Percentiles rank a stretch among this genome's conserved stretches.
Conservation (phyloP, 2,888 invertebrate species). For the Nymphalis c-album region DNA sequence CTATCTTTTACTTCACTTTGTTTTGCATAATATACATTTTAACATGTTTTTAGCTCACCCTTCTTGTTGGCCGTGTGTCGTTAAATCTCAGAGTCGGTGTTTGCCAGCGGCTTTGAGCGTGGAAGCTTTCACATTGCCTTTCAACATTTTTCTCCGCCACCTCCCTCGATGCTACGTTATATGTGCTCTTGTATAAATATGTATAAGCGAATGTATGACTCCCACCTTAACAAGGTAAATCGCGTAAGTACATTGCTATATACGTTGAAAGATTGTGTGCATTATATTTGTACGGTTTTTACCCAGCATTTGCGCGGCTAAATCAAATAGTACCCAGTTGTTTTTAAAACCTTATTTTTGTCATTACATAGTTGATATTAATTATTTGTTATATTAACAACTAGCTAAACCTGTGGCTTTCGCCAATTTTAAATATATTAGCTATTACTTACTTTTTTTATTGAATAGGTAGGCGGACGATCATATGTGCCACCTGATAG, state of each 20-base stretch:
- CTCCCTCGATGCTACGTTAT: conserved; percentile 31
- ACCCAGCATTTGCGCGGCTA: background rate
- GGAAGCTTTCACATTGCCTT: conserved; percentile 63
- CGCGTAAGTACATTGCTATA: conserved; percentile 4
- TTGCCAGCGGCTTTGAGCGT: conserved; percentile 61
- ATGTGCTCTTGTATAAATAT: conserved; percentile 28
- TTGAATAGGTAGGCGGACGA: no score
- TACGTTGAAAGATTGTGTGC: background rate
- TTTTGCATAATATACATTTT: no score
- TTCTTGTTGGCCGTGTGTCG: conserved; percentile 36
- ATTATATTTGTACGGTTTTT: background rate
- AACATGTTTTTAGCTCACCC: background rate
- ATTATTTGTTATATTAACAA: no score
- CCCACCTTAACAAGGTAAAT: conserved; percentile 16
- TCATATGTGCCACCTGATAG: no score
- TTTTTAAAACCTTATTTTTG: background rate
- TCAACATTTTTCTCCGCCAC: conserved; percentile 61
- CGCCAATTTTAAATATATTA: no score
- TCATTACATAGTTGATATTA: no score
- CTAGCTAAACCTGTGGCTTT: no score
- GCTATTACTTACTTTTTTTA: no score
- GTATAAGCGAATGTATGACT: conserved; percentile 14
- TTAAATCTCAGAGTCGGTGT: conserved; percentile 51
- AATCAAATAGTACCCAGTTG: background rate
- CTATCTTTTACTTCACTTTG: no score